Percentiles rank a stretch among this genome's conserved stretches.
phyloP scores from a whole-genome alignment of 1,140 invertebrate species.

The Muscidifurax raptorellus region DNA sequence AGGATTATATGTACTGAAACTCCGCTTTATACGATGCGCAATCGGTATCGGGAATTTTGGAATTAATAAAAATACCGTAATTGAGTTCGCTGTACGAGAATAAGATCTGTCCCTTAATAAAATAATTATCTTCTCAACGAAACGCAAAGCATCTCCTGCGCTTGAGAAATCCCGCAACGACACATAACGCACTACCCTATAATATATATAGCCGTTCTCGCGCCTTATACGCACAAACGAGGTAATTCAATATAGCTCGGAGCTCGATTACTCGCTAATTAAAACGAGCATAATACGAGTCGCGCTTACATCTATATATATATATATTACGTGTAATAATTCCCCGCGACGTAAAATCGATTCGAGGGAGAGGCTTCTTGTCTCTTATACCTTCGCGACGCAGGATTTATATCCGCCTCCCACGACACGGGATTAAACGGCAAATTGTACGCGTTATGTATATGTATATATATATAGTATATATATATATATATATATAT shows the following conservation, averaged over 20 bases:
- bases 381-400: no score
- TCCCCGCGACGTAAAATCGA: slow-evolving; percentile 29
- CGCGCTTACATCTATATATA: not conserved
- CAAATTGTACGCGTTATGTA: slow-evolving; percentile 25
- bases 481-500: no score
- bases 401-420: slow-evolving; percentile 25
- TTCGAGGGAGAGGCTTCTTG: slow-evolving; percentile 11
- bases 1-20: no score
- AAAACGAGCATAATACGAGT: slow-evolving; percentile 18
- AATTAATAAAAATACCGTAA: no score
- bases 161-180: not conserved
- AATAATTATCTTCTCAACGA: no score
- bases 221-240: not conserved
- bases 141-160: no score
- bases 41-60: no score
- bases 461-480: no score
- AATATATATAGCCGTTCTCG: not conserved
- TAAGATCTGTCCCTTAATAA: no score
- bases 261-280: slow-evolving; percentile 34
- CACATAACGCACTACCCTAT: not conserved
- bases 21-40: no score
- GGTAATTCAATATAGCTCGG: slow-evolving; percentile 18
- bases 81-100: no score
- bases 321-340: slow-evolving; percentile 4
- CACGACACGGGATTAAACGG: slow-evolving; percentile 17